phyloP scores from a whole-genome alignment of 2,797 vertebrate species.

The Chaetophractus vellerosus region DNA sequence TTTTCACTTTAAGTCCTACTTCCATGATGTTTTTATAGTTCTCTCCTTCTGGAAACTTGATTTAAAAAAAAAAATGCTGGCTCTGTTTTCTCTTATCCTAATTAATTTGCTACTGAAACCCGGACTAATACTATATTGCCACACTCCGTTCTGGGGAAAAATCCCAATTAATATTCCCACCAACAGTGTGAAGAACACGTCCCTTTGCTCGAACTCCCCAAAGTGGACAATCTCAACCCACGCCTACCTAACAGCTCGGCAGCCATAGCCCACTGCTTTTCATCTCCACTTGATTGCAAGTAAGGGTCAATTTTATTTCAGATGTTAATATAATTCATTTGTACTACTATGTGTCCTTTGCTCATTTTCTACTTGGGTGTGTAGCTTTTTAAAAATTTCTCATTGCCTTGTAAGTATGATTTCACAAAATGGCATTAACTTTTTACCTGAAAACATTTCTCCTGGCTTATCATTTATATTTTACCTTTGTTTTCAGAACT shows the following conservation, averaged over 20 bases:
- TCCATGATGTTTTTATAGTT: background rate
- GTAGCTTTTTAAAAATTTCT: background rate
- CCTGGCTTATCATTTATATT: background rate
- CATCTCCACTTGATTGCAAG: background rate
- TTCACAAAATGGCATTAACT: background rate
- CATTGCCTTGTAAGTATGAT: background rate
- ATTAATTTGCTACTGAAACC: background rate
- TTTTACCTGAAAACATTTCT: slow-evolving; percentile 12
- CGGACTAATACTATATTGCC: background rate
- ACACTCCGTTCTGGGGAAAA: background rate
- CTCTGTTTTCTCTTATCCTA: background rate
- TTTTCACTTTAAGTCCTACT: background rate
- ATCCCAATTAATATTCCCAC: background rate
- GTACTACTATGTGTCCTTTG: background rate
- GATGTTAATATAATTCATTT: background rate
- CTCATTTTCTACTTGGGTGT: background rate
- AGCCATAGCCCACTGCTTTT: background rate
- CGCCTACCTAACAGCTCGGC: background rate
- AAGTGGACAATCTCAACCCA: background rate
- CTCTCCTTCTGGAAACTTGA: background rate
- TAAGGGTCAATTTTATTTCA: slow-evolving; percentile 8
- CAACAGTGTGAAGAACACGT: background rate
- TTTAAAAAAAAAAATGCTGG: background rate
- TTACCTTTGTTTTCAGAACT: background rate
- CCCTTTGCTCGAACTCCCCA: background rate